Evolutionary conservation across 2,888 invertebrate genomes (phyloP).

Genomic region (Orchesella flavescens): DNA sequence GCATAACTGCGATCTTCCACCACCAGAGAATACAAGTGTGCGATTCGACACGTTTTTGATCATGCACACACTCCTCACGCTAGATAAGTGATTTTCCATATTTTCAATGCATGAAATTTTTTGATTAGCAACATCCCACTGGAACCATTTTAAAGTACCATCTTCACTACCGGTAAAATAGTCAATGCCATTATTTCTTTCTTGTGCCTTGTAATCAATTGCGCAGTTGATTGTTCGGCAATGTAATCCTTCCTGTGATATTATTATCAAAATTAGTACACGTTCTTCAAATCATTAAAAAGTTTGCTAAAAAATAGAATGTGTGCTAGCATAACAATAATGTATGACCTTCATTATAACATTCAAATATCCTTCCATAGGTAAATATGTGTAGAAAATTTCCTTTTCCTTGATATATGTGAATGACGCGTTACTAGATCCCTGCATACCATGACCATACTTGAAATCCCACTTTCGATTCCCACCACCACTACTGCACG

Average conservation of each 20-base stretch:
- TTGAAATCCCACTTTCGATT: constrained; percentile 65
- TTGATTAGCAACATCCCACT: constrained; percentile 40
- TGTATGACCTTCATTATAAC: constrained; percentile 35
- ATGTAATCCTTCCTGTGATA: constrained; percentile 66
- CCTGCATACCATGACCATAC: constrained; percentile 39
- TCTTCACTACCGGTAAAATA: constrained; percentile 66
- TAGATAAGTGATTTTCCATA: constrained; percentile 64
- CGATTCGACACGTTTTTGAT: constrained; percentile 19
- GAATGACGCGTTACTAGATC: constrained; percentile 40
- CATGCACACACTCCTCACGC: constrained; percentile 44
- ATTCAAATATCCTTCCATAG: constrained; percentile 43
- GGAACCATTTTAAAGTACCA: constrained; percentile 58
- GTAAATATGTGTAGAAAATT: constrained; percentile 47
- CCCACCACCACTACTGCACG: constrained; percentile 61
- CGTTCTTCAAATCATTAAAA: no score
- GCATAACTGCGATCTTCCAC: constrained; percentile 62
- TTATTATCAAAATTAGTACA: constrained; percentile 23
- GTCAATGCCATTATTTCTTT: neutral
- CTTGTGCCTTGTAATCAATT: neutral
- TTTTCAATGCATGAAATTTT: constrained; percentile 32
- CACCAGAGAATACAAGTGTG: constrained; percentile 57
- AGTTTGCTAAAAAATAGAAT: no score
- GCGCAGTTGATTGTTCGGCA: constrained; percentile 64
- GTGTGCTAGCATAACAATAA: neutral
- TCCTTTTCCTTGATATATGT: constrained; percentile 61